Evolutionary conservation across 2,888 invertebrate species (phyloP).

Genomic region (Bugula neritina): DNA sequence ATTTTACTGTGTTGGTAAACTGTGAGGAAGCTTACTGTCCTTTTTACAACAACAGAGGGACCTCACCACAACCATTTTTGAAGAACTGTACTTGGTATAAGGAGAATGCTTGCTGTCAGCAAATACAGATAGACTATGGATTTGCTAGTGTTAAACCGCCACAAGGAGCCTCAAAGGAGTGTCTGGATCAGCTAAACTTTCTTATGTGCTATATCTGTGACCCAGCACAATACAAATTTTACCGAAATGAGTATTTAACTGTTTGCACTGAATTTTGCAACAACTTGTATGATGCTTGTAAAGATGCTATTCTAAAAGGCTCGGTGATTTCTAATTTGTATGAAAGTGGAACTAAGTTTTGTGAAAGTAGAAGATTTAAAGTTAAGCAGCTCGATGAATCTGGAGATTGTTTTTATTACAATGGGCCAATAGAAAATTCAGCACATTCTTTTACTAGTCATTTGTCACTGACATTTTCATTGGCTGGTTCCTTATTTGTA

Average conservation of each 20-base stretch:
- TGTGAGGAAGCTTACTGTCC: conserved; percentile 41
- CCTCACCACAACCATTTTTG: conserved; percentile 47
- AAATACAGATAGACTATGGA: conserved; percentile 52
- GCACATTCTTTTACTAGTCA: neutral
- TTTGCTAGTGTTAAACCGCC: conserved; percentile 52
- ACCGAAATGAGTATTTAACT: conserved; percentile 46
- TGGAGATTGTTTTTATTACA: conserved; percentile 43
- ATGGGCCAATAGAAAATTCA: conserved; percentile 29
- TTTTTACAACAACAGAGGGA: conserved; percentile 53
- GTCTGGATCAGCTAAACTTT: conserved; percentile 51
- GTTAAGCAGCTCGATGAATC: conserved; percentile 37
- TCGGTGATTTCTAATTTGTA: conserved; percentile 47
- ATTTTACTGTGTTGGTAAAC: no score
- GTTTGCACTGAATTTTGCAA: conserved; percentile 53
- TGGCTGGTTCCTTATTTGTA: neutral
- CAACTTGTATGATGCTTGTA: conserved; percentile 48
- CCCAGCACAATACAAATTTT: conserved; percentile 50
- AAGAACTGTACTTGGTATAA: conserved; percentile 54
- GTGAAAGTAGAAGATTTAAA: conserved; percentile 46
- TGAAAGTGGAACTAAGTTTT: conserved; percentile 47
- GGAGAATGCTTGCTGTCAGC: conserved; percentile 51
- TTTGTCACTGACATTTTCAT: neutral
- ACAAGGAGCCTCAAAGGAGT: conserved; percentile 48
- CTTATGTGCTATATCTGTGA: conserved; percentile 54
- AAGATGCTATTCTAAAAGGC: conserved; percentile 50